Percentiles rank a stretch among this genome's conserved stretches.
phyloP scores from a whole-genome alignment of 2,888 invertebrate genomes.

The Pristionchus maxplancki region DNA sequence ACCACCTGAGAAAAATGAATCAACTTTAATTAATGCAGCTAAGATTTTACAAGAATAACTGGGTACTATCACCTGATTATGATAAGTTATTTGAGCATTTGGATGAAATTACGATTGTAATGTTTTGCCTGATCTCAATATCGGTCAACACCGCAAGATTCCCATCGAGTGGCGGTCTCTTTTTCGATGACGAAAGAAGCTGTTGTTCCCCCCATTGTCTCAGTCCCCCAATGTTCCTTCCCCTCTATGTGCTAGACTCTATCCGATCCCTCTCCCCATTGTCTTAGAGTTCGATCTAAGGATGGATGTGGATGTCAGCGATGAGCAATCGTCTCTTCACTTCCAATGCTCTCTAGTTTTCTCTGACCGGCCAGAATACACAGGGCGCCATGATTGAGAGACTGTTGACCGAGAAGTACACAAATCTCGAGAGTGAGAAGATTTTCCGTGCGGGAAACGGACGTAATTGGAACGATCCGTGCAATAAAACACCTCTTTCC shows the following conservation, averaged over 20 bases:
- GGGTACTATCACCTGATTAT: too few relatives aligned
- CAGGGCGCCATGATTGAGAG: neutral
- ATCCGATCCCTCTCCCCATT: neutral
- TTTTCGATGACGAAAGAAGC: neutral
- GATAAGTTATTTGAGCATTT: too few relatives aligned
- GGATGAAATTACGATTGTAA: too few relatives aligned
- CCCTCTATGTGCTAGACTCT: neutral
- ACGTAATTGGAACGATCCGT: constrained; percentile 34
- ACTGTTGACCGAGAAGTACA: constrained; percentile 15
- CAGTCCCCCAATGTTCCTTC: neutral
- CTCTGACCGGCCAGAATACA: too few relatives aligned
- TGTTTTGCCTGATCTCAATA: neutral
- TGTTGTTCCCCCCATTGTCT: constrained; percentile 19
- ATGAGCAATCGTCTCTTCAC: too few relatives aligned
- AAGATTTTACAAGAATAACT: neutral
- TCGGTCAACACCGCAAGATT: neutral
- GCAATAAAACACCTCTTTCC: neutral
- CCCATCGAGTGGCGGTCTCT: neutral
- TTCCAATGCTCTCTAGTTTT: too few relatives aligned
- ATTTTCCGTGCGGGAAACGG: neutral
- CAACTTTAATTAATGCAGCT: neutral
- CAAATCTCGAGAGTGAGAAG: constrained; percentile 20
- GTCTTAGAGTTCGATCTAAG: neutral
- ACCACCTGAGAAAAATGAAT: neutral
- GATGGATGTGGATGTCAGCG: too few relatives aligned